Evolutionary conservation across 2,888 invertebrate species (phyloP), one percentile per base, ranked within the genome.

Genomic region (Eilema depressum): DNA sequence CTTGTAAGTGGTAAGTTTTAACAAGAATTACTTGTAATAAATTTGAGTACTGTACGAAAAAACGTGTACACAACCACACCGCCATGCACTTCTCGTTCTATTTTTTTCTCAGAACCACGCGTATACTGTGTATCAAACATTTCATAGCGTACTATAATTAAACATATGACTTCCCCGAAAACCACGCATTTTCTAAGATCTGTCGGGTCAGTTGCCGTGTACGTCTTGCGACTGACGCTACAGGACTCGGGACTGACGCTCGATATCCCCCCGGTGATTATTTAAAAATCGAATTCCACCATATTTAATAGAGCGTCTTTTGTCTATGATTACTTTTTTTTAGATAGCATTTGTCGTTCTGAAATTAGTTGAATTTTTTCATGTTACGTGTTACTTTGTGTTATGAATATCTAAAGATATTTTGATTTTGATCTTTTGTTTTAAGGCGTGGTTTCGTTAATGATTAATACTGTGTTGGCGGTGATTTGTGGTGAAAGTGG

Each of bases 181-280:
- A 86, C 86, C 85, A 83, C 81, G 87, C 88, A 89, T 91, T 91
- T 92, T 90, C 87, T 85, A 84, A 85, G 86, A 88, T 86, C 84
- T 83, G 83, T 80, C 81, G 83, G 88, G 85, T 87, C 91, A 93
- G 92, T 93, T 85, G 85, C 85, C 92, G 91, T 85, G 89, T 71
- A 85, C 80, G 86, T 86, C 82, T 86, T 88, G 89, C 82, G 88
- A 83, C 89, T 90, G 91, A 91, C 92, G 86, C 84, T 86, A 85
- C 92, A 88, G 93, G 93, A 91, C 93, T 92, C 91, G 69, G 75
- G 73, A 76, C 81, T 78, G 76, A 93, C 77, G 92, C 93, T 93
- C 91, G 88, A 82, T 71, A 75, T 76, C 78, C 73, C 74, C 77
- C 85, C 87, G 92, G 92, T 93, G 78, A 78, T 73, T 72, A 74